phyloP scores from a whole-genome alignment of 2,113 vertebrate genomes.

The Triplophysa siluroides region DNA sequence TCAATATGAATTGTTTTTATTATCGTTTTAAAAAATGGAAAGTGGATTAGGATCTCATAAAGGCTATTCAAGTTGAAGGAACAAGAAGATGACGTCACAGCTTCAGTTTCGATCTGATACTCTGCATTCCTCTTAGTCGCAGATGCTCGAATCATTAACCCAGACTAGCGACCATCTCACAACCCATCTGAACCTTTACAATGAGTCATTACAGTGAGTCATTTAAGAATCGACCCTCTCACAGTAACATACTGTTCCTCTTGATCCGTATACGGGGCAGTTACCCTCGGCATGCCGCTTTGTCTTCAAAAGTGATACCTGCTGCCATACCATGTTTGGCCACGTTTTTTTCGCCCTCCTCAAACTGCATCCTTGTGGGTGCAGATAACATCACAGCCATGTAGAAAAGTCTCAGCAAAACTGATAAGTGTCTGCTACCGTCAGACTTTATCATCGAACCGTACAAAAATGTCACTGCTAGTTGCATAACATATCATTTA shows the following conservation, averaged over 20 bases:
- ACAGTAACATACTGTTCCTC: neutral
- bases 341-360: slow-evolving; percentile 13
- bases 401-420: neutral
- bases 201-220: slow-evolving; percentile 24
- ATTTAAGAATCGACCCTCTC: neutral
- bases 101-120: slow-evolving; percentile 3
- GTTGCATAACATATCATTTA: neutral
- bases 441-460: neutral
- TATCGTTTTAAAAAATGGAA: no score
- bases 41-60: no score
- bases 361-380: slow-evolving; percentile 16
- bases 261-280: neutral
- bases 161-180: neutral
- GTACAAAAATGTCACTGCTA: slow-evolving; percentile 13
- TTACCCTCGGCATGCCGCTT: neutral
- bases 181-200: neutral
- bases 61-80: neutral
- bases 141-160: slow-evolving; percentile 6
- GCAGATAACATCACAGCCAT: neutral
- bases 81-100: neutral
- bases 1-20: no score
- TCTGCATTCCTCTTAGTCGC: neutral
- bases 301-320: neutral
- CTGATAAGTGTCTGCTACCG: slow-evolving; percentile 4
- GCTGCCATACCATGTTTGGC: neutral